Evolutionary conservation across 2,113 vertebrate species (phyloP).

Genomic region (Onychorhynchus coronatus): DNA sequence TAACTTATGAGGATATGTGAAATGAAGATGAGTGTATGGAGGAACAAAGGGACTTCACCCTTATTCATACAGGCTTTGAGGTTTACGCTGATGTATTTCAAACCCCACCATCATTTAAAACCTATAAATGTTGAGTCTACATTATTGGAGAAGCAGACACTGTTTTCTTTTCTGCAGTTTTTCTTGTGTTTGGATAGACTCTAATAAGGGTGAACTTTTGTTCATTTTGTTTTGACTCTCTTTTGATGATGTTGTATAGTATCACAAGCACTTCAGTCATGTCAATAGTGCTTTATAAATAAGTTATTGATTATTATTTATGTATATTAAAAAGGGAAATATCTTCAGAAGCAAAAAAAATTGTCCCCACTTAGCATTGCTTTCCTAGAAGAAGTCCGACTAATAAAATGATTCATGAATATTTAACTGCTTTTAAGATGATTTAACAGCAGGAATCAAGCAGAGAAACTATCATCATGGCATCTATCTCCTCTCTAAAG

Average conservation of each 20-base stretch:
- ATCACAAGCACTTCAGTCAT: slow-evolving; percentile 7
- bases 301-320: slow-evolving; percentile 50
- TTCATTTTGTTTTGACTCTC: slow-evolving; percentile 30
- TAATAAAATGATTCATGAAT: slow-evolving; percentile 47
- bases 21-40: not conserved
- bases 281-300: slow-evolving; percentile 28
- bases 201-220: slow-evolving; percentile 51
- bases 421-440: slow-evolving; percentile 44
- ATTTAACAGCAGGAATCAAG: slow-evolving; percentile 33
- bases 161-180: not conserved
- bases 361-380: slow-evolving; percentile 15
- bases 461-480: not conserved
- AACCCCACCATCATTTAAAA: not conserved
- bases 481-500: not conserved
- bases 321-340: not conserved
- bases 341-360: slow-evolving; percentile 38
- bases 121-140: not conserved
- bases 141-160: not conserved
- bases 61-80: not conserved
- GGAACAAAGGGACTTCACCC: not conserved
- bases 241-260: slow-evolving; percentile 23
- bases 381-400: slow-evolving; percentile 24
- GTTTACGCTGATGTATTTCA: not conserved
- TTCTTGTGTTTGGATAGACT: not conserved
- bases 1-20: not conserved